Conservation (phyloP, 1,140 invertebrate genomes). For the Ridgeia piscesae region DNA sequence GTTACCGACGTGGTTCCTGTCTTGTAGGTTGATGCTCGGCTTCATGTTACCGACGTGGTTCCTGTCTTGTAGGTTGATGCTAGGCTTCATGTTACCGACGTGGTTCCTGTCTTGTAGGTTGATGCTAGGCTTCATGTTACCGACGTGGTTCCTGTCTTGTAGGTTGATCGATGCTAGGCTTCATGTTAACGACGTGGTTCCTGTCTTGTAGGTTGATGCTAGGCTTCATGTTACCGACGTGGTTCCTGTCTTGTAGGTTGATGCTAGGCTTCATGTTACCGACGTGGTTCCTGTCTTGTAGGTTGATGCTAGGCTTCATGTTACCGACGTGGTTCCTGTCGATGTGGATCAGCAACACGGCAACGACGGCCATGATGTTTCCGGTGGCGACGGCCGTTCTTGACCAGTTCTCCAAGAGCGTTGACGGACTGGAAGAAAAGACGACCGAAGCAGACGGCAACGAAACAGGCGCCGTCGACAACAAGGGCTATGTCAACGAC, state of each 20-base stretch:
- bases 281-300: slow-evolving; percentile 45
- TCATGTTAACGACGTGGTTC: slow-evolving; percentile 56
- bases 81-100: slow-evolving; percentile 55
- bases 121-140: slow-evolving; percentile 54
- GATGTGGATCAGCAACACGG: slow-evolving; percentile 59
- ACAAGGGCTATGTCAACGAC: neutral
- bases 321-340: slow-evolving; percentile 56
- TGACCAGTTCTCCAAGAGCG: slow-evolving; percentile 26
- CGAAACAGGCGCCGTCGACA: neutral
- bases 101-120: slow-evolving; percentile 57
- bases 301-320: slow-evolving; percentile 55
- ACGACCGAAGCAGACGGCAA: neutral
- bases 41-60: slow-evolving; percentile 56
- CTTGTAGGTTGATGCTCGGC: slow-evolving; percentile 54
- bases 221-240: slow-evolving; percentile 54
- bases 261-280: slow-evolving; percentile 55
- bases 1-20: slow-evolving; percentile 56
- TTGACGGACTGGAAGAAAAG: neutral
- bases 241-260: slow-evolving; percentile 56
- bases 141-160: slow-evolving; percentile 58
- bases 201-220: slow-evolving; percentile 56
- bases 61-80: slow-evolving; percentile 55
- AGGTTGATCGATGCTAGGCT: slow-evolving; percentile 53
- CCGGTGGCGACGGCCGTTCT: slow-evolving; percentile 53
- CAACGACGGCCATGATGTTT: slow-evolving; percentile 57